These are phyloP conservation scores for Hemiprocne comata DNA, from an alignment of 2,113 vertebrate species.

Conservation along the genomic window DNA sequence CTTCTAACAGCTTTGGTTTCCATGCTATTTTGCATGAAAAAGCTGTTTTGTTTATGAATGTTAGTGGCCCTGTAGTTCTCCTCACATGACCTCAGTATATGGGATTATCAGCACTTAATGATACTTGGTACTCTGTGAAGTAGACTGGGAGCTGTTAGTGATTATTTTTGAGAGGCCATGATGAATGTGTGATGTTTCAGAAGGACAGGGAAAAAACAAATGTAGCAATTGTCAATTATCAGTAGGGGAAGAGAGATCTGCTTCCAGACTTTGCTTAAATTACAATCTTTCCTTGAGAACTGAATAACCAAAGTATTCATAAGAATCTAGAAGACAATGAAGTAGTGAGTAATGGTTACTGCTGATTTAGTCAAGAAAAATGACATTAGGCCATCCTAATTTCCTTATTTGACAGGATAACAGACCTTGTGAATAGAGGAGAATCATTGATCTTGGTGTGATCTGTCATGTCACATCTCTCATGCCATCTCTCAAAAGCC, in stretches of 20 bases:
- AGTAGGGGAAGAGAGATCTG: background rate
- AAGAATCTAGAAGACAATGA: background rate
- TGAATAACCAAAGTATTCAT: background rate
- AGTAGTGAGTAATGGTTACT: background rate
- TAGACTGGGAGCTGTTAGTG: background rate
- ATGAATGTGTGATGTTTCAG: background rate
- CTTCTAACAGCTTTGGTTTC: background rate
- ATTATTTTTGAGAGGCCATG: background rate
- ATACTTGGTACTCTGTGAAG: background rate
- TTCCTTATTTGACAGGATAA: background rate
- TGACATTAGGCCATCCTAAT: background rate
- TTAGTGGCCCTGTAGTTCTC: background rate
- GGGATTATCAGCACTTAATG: background rate
- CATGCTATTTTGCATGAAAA: background rate
- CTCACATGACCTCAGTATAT: background rate
- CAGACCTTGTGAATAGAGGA: background rate
- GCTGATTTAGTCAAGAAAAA: background rate
- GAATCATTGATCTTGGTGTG: background rate
- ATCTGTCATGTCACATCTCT: background rate
- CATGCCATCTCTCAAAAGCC: background rate
- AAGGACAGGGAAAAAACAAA: background rate
- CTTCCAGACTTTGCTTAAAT: background rate
- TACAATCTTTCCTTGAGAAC: background rate
- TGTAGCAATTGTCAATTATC: background rate
- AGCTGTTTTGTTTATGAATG: background rate